phyloP scores from a whole-genome alignment of 2,113 vertebrate genomes.

The Neogobius melanostomus region DNA sequence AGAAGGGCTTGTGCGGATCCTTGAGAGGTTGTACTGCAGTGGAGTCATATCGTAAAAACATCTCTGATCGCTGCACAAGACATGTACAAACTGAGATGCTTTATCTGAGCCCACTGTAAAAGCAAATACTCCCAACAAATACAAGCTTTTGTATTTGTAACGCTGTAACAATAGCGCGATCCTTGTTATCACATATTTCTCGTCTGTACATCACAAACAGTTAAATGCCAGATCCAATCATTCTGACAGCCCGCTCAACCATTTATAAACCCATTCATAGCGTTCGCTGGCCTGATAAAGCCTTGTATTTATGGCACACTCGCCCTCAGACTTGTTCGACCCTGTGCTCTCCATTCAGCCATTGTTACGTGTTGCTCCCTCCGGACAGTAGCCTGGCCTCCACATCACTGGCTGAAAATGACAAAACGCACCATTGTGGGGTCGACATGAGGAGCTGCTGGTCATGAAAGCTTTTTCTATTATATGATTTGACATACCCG shows the following conservation, averaged over 20 bases:
- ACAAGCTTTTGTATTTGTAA: constrained; percentile 13
- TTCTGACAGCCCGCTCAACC: constrained; percentile 57
- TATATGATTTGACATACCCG: constrained; percentile 63
- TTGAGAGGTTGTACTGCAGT: constrained; percentile 26
- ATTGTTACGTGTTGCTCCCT: constrained; percentile 57
- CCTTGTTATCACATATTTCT: constrained; percentile 55
- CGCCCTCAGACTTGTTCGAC: constrained; percentile 34
- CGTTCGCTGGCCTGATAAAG: constrained; percentile 31
- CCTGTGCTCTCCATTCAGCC: constrained; percentile 48
- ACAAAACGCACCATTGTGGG: constrained; percentile 49
- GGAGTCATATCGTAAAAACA: constrained; percentile 50
- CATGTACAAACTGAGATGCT: constrained; percentile 57
- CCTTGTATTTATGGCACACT: constrained; percentile 14
- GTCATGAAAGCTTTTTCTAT: constrained; percentile 48
- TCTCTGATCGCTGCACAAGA: constrained; percentile 52
- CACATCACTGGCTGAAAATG: constrained; percentile 47
- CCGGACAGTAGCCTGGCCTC: constrained; percentile 47
- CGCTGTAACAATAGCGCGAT: constrained; percentile 52
- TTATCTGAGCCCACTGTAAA: constrained; percentile 38
- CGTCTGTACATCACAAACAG: constrained; percentile 52
- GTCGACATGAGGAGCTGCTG: constrained; percentile 47
- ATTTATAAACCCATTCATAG: constrained; percentile 58
- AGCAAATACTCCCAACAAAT: constrained; percentile 51
- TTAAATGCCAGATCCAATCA: constrained; percentile 59
- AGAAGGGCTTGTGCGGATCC: constrained; percentile 19